Conservation (phyloP, 2,888 invertebrate species). For the Megastigmus dorsalis region DNA sequence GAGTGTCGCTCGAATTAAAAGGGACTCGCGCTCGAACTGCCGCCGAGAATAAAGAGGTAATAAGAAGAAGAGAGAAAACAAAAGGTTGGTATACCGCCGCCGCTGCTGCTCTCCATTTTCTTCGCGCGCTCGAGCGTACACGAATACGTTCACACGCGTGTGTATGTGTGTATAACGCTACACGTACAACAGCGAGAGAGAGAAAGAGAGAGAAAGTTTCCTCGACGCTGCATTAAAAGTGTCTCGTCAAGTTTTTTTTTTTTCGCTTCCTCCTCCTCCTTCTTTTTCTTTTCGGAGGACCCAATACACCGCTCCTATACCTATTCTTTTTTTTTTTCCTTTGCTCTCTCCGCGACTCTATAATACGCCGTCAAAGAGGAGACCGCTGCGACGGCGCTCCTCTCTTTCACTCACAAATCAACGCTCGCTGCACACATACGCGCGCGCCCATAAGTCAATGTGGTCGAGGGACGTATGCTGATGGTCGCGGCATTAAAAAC, state of each 20-base stretch:
- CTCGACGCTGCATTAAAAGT: slow-evolving; percentile 21
- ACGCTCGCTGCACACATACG: not conserved
- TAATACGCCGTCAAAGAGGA: slow-evolving; percentile 9
- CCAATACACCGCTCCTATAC: too few species aligned
- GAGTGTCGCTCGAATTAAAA: not conserved
- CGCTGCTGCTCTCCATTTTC: slow-evolving; percentile 3
- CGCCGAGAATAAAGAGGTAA: not conserved
- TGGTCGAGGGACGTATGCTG: too few species aligned
- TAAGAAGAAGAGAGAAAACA: not conserved
- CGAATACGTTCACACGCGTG: not conserved
- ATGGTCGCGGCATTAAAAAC: too few species aligned
- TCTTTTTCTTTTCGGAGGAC: not conserved
- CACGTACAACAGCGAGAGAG: too few species aligned
- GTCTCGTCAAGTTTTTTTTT: slow-evolving; percentile 24
- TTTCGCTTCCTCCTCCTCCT: not conserved
- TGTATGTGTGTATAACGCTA: too few species aligned
- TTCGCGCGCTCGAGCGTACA: too few species aligned
- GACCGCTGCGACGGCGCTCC: too few species aligned
- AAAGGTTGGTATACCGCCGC: too few species aligned
- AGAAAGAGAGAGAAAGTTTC: slow-evolving; percentile 38
- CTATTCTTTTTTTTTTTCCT: not conserved
- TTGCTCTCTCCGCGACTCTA: not conserved
- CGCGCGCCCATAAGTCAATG: not conserved
- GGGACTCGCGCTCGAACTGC: too few species aligned
- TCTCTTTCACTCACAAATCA: not conserved